These are phyloP conservation scores for Cromileptes altivelis DNA, from an alignment of 2,113 vertebrate genomes.

Conservation along the genomic window DNA sequence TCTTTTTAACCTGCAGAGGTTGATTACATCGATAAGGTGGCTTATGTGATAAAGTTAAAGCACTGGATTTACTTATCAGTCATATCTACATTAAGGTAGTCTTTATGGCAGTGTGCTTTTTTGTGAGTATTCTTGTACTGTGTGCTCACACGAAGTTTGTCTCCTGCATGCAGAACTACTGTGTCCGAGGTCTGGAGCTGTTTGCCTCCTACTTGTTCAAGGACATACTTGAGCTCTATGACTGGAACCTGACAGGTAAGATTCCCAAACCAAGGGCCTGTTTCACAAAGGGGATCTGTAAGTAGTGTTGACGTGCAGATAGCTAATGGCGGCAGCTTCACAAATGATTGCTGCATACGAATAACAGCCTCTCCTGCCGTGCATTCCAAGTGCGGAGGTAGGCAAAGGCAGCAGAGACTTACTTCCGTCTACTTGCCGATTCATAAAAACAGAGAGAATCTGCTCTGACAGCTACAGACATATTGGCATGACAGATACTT, in stretches of 20 bases:
- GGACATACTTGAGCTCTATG: slow-evolving; percentile 97
- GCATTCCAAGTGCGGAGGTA: too few species aligned
- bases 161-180: slow-evolving; percentile 91
- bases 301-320: too few species aligned
- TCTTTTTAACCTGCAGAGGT: slow-evolving; percentile 41
- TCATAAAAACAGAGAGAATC: too few species aligned
- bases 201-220: slow-evolving; percentile 95
- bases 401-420: too few species aligned
- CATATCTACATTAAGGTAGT: slow-evolving; percentile 38
- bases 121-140: not conserved
- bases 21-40: slow-evolving; percentile 63
- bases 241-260: slow-evolving; percentile 97
- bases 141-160: not conserved
- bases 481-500: too few species aligned
- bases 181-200: slow-evolving; percentile 94
- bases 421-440: too few species aligned
- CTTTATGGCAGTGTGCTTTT: not conserved
- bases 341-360: too few species aligned
- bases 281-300: not conserved
- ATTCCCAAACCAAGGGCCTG: not conserved
- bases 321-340: too few species aligned
- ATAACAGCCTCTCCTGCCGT: not conserved
- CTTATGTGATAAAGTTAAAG: slow-evolving; percentile 59
- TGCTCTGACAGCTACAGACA: too few species aligned
- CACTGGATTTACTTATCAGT: slow-evolving; percentile 66